Base-by-base conservation (phyloP, 2,113 vertebrate species). In the Tenebrosternarchus preto region DNA sequence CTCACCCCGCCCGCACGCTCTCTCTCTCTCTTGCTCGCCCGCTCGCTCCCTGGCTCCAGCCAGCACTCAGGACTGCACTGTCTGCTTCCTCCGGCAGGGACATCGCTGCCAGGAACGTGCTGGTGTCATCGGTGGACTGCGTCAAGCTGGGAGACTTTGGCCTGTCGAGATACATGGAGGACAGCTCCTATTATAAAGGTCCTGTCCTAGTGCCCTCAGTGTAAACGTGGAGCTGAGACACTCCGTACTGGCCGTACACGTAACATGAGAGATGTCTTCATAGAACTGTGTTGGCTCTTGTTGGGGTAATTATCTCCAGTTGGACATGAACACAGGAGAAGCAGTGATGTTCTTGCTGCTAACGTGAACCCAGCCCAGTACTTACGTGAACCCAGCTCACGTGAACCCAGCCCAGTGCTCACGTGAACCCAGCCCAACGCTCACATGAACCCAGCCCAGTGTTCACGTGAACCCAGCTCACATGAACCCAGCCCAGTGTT, bases 171-270 rank as follows among this genome's bases (percentile, higher is more conserved):
- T 99, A 99, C 84, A 99, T 99, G 98, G 98, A 99, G 89, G 98
- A 99, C 86, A 98, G 97, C 84, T 99, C 98, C 69, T 99, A 99
- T 82, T 99, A 99, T 85, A 99, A 99, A 97, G 98, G 98, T 98
- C 46, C 57, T 3, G 43, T 20, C 29, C 64, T 27, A 56, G 5
- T 20, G 17, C 22, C 11, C n/a, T 6, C 33, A 2, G 33, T 36
- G 2, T n/a, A n/a, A n/a, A 36, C 3, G 36, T 36, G 36, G 36
- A 36, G 39, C 6, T 36, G 33, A 36, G 39, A 46, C 39, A 46
- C 39, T 46, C 39, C 8, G 8, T 9, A 1, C 39, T 46, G 9
- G 8, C 39, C 1, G 39, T 46, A 46, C 8, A 46, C 9, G 4
- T 4, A 46, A 36, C 33, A 36, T 36, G 6, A 36, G 3, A 6